Conservation (phyloP, 2,888 invertebrate genomes). For the Eristalinus aeneus region DNA sequence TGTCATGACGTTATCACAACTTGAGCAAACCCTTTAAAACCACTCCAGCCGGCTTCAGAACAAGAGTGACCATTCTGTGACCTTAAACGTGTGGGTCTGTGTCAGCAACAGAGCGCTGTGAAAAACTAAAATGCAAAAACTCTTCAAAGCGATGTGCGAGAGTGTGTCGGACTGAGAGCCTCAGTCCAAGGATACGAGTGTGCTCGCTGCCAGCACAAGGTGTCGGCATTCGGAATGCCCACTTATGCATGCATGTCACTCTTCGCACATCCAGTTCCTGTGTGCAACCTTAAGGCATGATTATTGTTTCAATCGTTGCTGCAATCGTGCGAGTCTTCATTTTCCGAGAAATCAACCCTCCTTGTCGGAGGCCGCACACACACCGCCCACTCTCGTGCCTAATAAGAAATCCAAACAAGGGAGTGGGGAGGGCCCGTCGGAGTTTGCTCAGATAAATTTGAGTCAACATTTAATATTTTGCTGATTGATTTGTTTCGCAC, state of each 20-base stretch:
- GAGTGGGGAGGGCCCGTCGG: background rate
- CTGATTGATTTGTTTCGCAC: background rate
- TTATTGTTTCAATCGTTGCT: background rate
- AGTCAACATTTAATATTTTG: background rate
- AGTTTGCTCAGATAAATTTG: constrained; percentile 2
- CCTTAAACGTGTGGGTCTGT: background rate
- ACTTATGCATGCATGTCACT: background rate
- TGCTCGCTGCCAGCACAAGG: background rate
- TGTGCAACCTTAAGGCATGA: background rate
- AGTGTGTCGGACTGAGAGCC: background rate
- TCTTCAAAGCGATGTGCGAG: background rate
- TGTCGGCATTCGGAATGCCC: background rate
- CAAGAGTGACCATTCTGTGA: background rate
- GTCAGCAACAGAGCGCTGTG: background rate
- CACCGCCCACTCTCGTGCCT: background rate
- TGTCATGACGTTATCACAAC: background rate
- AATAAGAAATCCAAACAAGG: background rate
- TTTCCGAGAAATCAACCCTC: background rate
- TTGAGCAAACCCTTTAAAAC: background rate
- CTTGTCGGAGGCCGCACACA: background rate
- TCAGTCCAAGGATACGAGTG: background rate
- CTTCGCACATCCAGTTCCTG: background rate
- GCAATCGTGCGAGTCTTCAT: background rate
- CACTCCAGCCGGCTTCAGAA: background rate
- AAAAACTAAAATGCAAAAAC: background rate